phyloP scores from a whole-genome alignment of 2,113 vertebrate species.

The Nettapus auritus region DNA sequence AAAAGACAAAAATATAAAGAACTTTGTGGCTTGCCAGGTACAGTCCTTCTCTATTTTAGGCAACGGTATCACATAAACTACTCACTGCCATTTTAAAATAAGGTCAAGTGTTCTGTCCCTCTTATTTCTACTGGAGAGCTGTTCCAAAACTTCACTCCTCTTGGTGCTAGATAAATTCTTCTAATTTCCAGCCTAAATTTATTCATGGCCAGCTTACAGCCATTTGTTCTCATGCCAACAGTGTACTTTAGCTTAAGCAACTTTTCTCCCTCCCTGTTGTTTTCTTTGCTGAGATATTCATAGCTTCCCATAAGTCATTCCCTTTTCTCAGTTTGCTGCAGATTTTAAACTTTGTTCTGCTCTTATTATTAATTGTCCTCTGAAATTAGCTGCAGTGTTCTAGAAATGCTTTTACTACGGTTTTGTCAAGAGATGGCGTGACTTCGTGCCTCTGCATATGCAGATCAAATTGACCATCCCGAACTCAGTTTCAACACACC shows the following conservation, averaged over 20 bases:
- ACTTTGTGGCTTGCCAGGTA: not conserved
- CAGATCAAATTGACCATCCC: not conserved
- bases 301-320: not conserved
- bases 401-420: not conserved
- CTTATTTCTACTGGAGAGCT: not conserved
- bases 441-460: not conserved
- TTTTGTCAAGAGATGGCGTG: not conserved
- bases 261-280: not conserved
- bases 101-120: not conserved
- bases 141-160: slow-evolving; percentile 30
- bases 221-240: slow-evolving; percentile 44
- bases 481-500: not conserved
- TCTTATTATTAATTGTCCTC: not conserved
- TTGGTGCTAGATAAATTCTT: not conserved
- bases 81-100: slow-evolving; percentile 6
- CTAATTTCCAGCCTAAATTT: slow-evolving; percentile 27
- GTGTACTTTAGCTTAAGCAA: slow-evolving; percentile 33
- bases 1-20: slow-evolving; percentile 18
- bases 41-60: slow-evolving; percentile 25
- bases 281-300: slow-evolving; percentile 3
- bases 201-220: slow-evolving; percentile 17
- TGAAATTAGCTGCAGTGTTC: not conserved
- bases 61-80: not conserved
- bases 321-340: not conserved
- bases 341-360: not conserved